Base-by-base conservation (phyloP, 1,140 invertebrate species). In the Aethina tumida region DNA sequence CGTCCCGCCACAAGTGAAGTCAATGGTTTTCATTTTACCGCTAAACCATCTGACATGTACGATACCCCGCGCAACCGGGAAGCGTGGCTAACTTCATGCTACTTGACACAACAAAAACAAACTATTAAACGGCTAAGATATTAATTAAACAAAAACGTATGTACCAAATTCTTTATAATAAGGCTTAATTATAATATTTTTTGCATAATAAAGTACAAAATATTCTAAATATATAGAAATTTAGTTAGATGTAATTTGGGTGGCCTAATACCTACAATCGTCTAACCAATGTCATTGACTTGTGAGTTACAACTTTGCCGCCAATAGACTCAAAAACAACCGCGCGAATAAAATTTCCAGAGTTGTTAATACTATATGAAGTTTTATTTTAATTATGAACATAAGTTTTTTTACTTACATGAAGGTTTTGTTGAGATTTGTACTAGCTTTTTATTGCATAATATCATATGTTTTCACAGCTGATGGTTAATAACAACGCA, bases 401-500 rank as follows among this genome's bases (percentile, higher is more conserved):
- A n/a, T n/a, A n/a, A n/a, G n/a, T n/a, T n/a, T n/a, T n/a, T n/a
- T n/a, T n/a, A n/a, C n/a, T n/a, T n/a, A n/a, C n/a, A n/a, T n/a
- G n/a, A n/a, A n/a, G n/a, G 15, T 38, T 9, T 24, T 12, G 22
- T 24, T 10, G 8, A 35, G 16, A 22, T 30, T 24, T 35, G 9
- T 15, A 22, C n/a, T 15, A 45, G 31, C 17, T 21, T 39, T 30
- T 35, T 36, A 39, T 31, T n/a, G 28, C 12, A 15, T 7, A 3
- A 1, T 8, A 45, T 40, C 43, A 45, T 34, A 36, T 45, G 43
- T 45, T 45, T 7, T 14, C 10, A 35, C 43, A 45, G 43, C 43
- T 45, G 43, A 45, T 38, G 40, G 10, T 12, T 12, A 36, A 45
- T 30, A 45, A 45, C 26, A 45, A 10, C 24, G 31, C 29, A 35